Evolutionary conservation across 1,140 invertebrate genomes (phyloP).

Genomic region (Drosophila parvula): DNA sequence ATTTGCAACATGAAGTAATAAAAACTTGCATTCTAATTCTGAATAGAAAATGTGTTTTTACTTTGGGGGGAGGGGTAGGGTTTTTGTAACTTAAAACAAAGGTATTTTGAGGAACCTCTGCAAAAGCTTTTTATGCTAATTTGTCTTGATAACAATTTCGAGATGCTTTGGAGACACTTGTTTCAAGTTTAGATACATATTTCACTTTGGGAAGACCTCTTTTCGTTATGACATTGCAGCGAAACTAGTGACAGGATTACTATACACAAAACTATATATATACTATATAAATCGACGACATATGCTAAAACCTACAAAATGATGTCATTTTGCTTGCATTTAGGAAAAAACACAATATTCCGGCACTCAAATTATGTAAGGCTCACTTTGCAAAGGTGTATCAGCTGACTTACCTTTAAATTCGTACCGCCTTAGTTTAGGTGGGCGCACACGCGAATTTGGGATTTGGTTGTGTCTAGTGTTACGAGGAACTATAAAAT

Average conservation of each 20-base stretch:
- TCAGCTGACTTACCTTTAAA: conserved; percentile 43
- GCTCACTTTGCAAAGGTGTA: background rate
- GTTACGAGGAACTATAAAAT: conserved; percentile 45
- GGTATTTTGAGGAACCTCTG: background rate
- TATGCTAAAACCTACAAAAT: conserved; percentile 37
- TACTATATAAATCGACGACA: background rate
- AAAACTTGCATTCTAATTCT: conserved; percentile 58
- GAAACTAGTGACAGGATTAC: conserved; percentile 1
- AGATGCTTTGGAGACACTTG: background rate
- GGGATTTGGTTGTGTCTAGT: conserved; percentile 22
- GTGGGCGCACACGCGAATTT: conserved; percentile 39
- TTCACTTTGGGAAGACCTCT: background rate
- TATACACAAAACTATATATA: background rate
- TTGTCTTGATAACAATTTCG: background rate
- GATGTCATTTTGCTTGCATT: conserved; percentile 65
- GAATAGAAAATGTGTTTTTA: background rate
- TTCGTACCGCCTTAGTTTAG: conserved; percentile 14
- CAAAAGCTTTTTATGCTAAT: background rate
- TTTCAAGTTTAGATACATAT: background rate
- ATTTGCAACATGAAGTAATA: conserved; percentile 49
- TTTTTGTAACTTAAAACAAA: background rate
- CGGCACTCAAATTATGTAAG: conserved; percentile 62
- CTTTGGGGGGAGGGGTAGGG: background rate
- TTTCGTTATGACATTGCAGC: conserved; percentile 15
- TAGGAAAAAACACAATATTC: conserved; percentile 40